Evolutionary conservation across 37 sponge, comb jelly and placozoan genomes (phyloP).

Genomic region (Chondrilla cf. caribensis): DNA sequence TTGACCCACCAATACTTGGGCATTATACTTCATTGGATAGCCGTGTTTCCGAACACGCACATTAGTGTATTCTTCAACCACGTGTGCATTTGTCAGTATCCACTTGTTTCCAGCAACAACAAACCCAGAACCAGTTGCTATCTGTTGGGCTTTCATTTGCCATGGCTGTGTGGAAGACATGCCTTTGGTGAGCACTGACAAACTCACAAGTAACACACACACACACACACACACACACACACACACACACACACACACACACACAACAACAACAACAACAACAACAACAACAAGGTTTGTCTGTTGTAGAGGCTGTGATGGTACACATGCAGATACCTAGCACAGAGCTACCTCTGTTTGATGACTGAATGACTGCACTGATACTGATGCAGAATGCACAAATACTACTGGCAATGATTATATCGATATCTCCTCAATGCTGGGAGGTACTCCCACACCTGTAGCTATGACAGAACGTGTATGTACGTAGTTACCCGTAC

Average conservation of each 20-base stretch:
- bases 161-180: background rate
- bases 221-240: background rate
- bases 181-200: background rate
- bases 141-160: slow-evolving; percentile 10
- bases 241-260: background rate
- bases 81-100: slow-evolving; percentile 11
- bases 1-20: background rate
- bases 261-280: background rate
- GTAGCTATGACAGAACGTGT: too few species aligned
- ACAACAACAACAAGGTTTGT: too few species aligned
- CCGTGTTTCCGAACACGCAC: slow-evolving; percentile 11
- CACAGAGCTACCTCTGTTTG: too few species aligned
- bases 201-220: background rate
- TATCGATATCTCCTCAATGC: too few species aligned
- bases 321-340: too few species aligned
- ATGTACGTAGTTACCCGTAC: too few species aligned
- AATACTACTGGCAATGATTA: too few species aligned
- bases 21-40: slow-evolving; percentile 13
- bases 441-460: too few species aligned
- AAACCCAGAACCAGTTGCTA: slow-evolving; percentile 1
- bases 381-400: too few species aligned
- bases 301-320: too few species aligned
- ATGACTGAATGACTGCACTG: too few species aligned
- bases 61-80: slow-evolving; percentile 2
- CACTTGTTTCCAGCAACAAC: background rate